phyloP scores from a whole-genome alignment of 1,140 invertebrate genomes.

The Brachionus asplanchnoidis region DNA sequence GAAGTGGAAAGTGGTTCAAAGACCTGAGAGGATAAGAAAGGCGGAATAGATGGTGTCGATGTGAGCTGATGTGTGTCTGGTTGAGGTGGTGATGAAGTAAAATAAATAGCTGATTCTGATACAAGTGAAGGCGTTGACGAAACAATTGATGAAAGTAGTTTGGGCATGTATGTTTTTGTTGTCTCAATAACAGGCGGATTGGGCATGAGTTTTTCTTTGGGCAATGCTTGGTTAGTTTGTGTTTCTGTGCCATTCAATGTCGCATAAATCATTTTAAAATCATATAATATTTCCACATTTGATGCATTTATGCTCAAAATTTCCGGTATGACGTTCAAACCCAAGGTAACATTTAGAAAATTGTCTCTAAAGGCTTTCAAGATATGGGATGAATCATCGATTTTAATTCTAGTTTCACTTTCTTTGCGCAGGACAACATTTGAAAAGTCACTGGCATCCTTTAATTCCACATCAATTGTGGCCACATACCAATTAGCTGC shows the following conservation, averaged over 20 bases:
- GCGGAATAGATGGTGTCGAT: background rate
- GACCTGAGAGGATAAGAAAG: background rate
- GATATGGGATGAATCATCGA: background rate
- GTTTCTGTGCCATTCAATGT: background rate
- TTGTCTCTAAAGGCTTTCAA: background rate
- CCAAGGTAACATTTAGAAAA: background rate
- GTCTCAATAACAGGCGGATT: background rate
- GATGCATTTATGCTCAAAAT: background rate
- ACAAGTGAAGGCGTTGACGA: background rate
- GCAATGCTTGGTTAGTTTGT: background rate
- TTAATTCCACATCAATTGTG: constrained; percentile 4
- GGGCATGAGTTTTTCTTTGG: background rate
- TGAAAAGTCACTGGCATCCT: constrained; percentile 27
- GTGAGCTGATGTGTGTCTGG: background rate
- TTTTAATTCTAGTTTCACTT: background rate
- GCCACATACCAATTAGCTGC: background rate
- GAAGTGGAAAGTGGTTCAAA: background rate
- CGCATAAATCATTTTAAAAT: background rate
- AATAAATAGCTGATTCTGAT: background rate
- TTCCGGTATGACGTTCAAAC: background rate
- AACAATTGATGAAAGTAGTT: background rate
- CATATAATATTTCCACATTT: background rate
- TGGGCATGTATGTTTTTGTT: background rate
- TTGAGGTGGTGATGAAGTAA: background rate
- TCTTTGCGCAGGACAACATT: background rate